Percentiles rank a stretch among this genome's conserved stretches.
Evolutionary conservation across 2,797 vertebrate genomes (phyloP).

Genomic region (Gambelia wislizenii): DNA sequence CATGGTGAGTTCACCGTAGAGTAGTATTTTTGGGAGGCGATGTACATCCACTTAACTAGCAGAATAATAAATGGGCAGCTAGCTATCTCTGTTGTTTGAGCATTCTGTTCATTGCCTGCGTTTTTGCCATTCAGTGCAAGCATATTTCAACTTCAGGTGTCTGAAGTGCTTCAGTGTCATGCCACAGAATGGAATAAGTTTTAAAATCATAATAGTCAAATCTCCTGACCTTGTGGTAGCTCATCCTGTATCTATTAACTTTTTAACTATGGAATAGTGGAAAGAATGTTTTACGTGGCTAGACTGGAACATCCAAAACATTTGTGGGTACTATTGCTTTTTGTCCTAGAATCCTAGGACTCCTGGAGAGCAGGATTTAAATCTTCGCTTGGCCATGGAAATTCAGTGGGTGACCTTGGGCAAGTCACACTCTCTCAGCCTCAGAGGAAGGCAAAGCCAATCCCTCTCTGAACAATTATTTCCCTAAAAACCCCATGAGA

Average conservation of each 20-base stretch:
- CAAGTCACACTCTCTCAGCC: no score
- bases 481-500: no score
- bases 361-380: no score
- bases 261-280: no score
- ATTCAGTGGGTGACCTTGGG: no score
- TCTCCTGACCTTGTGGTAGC: background rate
- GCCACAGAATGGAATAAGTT: background rate
- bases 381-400: no score
- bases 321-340: background rate
- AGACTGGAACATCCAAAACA: background rate
- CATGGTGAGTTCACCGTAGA: no score
- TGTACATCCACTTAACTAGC: slow-evolving; percentile 45
- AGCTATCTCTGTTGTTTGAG: slow-evolving; percentile 37
- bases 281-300: background rate
- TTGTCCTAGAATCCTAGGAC: background rate
- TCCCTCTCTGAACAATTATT: no score
- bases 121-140: slow-evolving; percentile 32
- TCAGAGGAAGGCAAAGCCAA: no score
- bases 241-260: fast-evolving
- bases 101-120: slow-evolving; percentile 45
- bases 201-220: background rate
- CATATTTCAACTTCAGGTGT: slow-evolving; percentile 22
- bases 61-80: slow-evolving; percentile 54
- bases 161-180: background rate
- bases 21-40: no score